A percentile compares a stretch with the other conserved stretches of the same genome.
Conservation (phyloP, 2,797 vertebrate species). For the Tenualosa thibaudeaui region DNA sequence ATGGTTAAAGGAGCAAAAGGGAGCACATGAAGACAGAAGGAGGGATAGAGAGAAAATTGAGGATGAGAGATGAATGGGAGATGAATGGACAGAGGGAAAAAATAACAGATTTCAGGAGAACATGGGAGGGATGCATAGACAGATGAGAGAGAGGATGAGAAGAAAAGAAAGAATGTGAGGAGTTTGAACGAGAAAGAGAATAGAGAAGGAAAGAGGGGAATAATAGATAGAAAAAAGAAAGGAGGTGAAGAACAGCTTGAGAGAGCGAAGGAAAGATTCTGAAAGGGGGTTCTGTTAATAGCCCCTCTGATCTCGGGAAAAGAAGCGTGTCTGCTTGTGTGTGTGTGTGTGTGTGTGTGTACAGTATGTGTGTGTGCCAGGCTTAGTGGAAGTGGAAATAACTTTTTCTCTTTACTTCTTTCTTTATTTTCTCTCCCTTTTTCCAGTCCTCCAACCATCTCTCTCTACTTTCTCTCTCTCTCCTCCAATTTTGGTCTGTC, state of each 20-base stretch:
- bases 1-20: not conserved
- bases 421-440: not conserved
- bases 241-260: not conserved
- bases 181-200: not conserved
- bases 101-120: not conserved
- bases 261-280: not conserved
- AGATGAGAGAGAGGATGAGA: not conserved
- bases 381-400: not conserved
- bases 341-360: too few relatives aligned
- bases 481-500: not conserved
- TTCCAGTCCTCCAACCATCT: not conserved
- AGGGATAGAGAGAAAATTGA: not conserved
- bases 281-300: not conserved
- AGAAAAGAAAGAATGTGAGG: not conserved
- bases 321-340: not conserved
- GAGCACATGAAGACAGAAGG: not conserved
- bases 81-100: not conserved
- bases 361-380: too few relatives aligned
- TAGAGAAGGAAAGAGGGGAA: not conserved
- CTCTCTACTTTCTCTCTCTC: not conserved
- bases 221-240: not conserved
- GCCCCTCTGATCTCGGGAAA: not conserved
- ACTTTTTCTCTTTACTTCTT: conserved; percentile 21
- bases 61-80: too few relatives aligned
- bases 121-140: not conserved